Conservation (phyloP, 1,140 invertebrate species). For the Battus philenor region DNA sequence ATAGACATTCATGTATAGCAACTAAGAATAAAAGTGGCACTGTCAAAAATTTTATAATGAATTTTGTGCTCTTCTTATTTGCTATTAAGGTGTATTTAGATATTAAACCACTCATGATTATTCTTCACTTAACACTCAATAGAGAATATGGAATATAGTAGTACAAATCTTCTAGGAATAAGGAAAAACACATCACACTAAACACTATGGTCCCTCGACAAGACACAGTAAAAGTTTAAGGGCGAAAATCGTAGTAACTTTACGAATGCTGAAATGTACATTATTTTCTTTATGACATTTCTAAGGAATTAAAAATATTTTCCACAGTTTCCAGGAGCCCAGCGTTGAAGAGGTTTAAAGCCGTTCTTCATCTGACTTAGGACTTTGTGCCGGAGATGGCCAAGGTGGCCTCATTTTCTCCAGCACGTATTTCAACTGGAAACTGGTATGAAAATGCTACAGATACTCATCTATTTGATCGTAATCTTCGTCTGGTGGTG, state of each 20-base stretch:
- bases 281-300: not conserved
- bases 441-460: slow-evolving; percentile 71
- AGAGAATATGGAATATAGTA: slow-evolving; percentile 23
- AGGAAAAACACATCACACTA: slow-evolving; percentile 38
- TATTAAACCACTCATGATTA: slow-evolving; percentile 22
- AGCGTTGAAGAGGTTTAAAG: slow-evolving; percentile 25
- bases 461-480: slow-evolving; percentile 76
- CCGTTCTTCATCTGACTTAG: slow-evolving; percentile 32
- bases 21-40: slow-evolving; percentile 55
- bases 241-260: slow-evolving; percentile 10
- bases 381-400: slow-evolving; percentile 58
- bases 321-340: slow-evolving; percentile 21
- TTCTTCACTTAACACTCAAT: slow-evolving; percentile 19
- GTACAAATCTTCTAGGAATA: slow-evolving; percentile 19
- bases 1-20: slow-evolving; percentile 24
- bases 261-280: slow-evolving; percentile 4
- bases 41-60: slow-evolving; percentile 41
- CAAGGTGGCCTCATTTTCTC: slow-evolving; percentile 64
- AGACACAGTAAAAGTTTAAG: slow-evolving; percentile 46
- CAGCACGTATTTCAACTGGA: slow-evolving; percentile 69
- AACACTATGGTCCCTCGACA: slow-evolving; percentile 62
- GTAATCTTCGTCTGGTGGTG: slow-evolving; percentile 82
- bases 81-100: slow-evolving; percentile 38
- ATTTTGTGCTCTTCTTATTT: slow-evolving; percentile 58
- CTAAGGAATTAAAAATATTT: not conserved